phyloP scores from a whole-genome alignment of 2,113 vertebrate genomes.

The Pan troglodytes region NHGRI_mPanTro3-v2.1_pri NC_072401.2:46371501-46372000 shows the following conservation, averaged over 20 bases:
- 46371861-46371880: slow-evolving; percentile 95
- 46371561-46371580: slow-evolving; percentile 90
- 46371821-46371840: slow-evolving; percentile 92
- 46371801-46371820: slow-evolving; percentile 88
- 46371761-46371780: slow-evolving; percentile 98
- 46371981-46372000: slow-evolving; percentile 88
- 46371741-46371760: slow-evolving; percentile 94
- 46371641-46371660: slow-evolving; percentile 93
- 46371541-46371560: slow-evolving; percentile 86
- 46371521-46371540: slow-evolving; percentile 91
- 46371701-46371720: slow-evolving; percentile 92
- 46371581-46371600: slow-evolving; percentile 87
- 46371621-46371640: slow-evolving; percentile 97
- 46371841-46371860: slow-evolving; percentile 89
- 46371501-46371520: slow-evolving; percentile 85
- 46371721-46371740: slow-evolving; percentile 84
- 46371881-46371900: slow-evolving; percentile 85
- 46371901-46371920: slow-evolving; percentile 84
- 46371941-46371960: slow-evolving; percentile 86
- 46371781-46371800: slow-evolving; percentile 90
- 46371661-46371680: slow-evolving; percentile 99
- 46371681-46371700: slow-evolving; percentile 92
- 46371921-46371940: slow-evolving; percentile 90
- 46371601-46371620: slow-evolving; percentile 96
- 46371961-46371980: slow-evolving; percentile 87